Evolutionary conservation across 2,888 invertebrate species (phyloP), one percentile per base, ranked within the genome.

Genomic region (Polymixis lichenea): DNA sequence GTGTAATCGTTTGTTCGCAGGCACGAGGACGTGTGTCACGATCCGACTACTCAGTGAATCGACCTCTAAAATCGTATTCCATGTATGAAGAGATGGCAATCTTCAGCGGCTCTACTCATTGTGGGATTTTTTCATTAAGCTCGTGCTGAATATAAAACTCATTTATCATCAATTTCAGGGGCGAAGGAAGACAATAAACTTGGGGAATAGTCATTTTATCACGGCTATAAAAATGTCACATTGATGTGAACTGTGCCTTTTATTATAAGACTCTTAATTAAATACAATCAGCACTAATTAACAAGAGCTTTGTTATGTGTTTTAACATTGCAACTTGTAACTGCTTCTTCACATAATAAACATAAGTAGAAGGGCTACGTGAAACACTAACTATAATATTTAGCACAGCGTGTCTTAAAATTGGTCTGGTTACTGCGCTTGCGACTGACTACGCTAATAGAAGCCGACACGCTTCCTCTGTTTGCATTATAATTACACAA

Each of bases 401-500:
- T 60, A 77, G 72, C 60, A 53, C 78, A 49, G 43, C 5, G 6
- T 66, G 69, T 75, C 77, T 70, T 80, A 67, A 77, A 86, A 87
- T 78, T 79, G 77, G 77, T 77, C 77, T 79, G 66, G 74, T 81
- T 83, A 80, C 69, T 72, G 55, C 67, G 78, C 75, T 78, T 82
- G 78, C 77, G 62, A 70, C 69, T 82, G 67, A 72, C 56, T 71
- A 74, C 81, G 73, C 79, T 87, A 87, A 88, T 86, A 86, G 85
- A 88, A 86, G 86, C 84, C 78, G 80, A 81, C 75, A 74, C 81
- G 83, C 80, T 89, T 90, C 89, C 89, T 88, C 72, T 80, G 85
- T 90, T 90, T 89, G 85, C 89, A 89, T 86, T 85, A 81, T 80
- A 88, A 88, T 91, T 91, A 85, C 90, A 89, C 89, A 90, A 76